phyloP scores from a whole-genome alignment of 2,113 vertebrate species.

The Perca fluviatilis region DNA sequence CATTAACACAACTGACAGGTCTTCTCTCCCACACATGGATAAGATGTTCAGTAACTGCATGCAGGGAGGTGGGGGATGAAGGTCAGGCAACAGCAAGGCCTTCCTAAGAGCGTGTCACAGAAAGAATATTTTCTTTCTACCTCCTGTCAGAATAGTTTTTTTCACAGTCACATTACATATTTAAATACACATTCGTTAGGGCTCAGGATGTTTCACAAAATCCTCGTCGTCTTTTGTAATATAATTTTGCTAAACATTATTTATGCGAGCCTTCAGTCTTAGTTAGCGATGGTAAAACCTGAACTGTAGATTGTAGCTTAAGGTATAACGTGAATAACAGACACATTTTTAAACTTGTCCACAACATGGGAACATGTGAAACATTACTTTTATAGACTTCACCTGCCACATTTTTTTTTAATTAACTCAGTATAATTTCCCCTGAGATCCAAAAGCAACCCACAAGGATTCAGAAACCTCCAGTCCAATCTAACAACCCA shows the following conservation, averaged over 20 bases:
- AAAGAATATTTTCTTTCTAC: background rate
- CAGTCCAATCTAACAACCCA: slow-evolving; percentile 49
- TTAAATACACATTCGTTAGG: background rate
- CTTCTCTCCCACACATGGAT: slow-evolving; percentile 42
- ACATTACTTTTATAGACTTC: slow-evolving; percentile 48
- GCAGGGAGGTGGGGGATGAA: slow-evolving; percentile 27
- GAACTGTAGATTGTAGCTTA: background rate
- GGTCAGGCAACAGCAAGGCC: slow-evolving; percentile 16
- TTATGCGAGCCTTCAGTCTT: background rate
- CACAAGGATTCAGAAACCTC: slow-evolving; percentile 46
- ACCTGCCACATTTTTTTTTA: slow-evolving; percentile 41
- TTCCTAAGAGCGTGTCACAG: background rate
- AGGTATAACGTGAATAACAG: background rate
- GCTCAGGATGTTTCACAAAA: slow-evolving; percentile 1
- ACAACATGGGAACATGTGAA: slow-evolving; percentile 33
- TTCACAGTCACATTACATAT: background rate
- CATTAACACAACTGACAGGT: slow-evolving; percentile 48
- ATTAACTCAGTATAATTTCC: slow-evolving; percentile 78
- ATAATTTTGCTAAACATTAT: background rate
- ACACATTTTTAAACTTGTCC: background rate
- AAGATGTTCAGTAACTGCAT: slow-evolving; percentile 14
- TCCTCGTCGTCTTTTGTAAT: slow-evolving; percentile 9
- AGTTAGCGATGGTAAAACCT: slow-evolving; percentile 16
- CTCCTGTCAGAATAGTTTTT: background rate
- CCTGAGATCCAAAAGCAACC: slow-evolving; percentile 58